Evolutionary conservation across 2,797 vertebrate genomes (phyloP), one percentile per base, ranked within the genome.

Genomic region (Macroramphosus scolopax): DNA sequence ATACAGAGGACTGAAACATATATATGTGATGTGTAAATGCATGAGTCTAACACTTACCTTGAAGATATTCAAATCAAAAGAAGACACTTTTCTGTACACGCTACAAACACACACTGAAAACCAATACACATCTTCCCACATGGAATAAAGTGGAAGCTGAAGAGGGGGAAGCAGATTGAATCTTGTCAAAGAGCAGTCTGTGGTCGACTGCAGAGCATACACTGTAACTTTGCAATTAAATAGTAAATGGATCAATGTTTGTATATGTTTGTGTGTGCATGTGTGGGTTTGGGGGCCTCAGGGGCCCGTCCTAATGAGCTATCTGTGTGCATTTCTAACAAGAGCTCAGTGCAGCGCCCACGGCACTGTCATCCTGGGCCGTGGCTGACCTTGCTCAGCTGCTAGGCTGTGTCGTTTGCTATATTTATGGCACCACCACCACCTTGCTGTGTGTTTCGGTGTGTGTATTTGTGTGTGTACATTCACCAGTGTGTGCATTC

Each of bases 251-350:
- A 87, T 86, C 83, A 85, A 84, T 85, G 78, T 86, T 84, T 76
- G 72, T 75, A 75, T 80, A 71, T 77, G 74, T 85, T 81, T 88
- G 80, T 75, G 69, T 83, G 78, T 75, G 67, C 61, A 48, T 56
- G 54, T 80, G 75, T 76, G 74, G 78, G 74, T 79, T 62, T 73
- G 81, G 80, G 86, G 83, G 80, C 82, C 87, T 89, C 81, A 56
- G 78, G 88, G 88, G 88, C 77, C 81, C 71, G 31, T 83, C 81
- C 88, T 91, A 91, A 91, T 90, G 89, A 91, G 89, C 87, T 89
- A 87, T 87, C 87, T 84, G 86, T 89, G 89, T 87, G 88, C 80
- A 85, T 90, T 87, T 85, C 85, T 88, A 88, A 88, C 82, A 84
- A 84, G 82, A 84, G 86, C 79, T 77, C 69, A 47, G 78, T 83